Percentiles rank a stretch among this genome's conserved stretches.
These are phyloP conservation scores for Tetraodon nigroviridis DNA, from an alignment of 2,113 vertebrate genomes.

Conservation along the genomic window DNA sequence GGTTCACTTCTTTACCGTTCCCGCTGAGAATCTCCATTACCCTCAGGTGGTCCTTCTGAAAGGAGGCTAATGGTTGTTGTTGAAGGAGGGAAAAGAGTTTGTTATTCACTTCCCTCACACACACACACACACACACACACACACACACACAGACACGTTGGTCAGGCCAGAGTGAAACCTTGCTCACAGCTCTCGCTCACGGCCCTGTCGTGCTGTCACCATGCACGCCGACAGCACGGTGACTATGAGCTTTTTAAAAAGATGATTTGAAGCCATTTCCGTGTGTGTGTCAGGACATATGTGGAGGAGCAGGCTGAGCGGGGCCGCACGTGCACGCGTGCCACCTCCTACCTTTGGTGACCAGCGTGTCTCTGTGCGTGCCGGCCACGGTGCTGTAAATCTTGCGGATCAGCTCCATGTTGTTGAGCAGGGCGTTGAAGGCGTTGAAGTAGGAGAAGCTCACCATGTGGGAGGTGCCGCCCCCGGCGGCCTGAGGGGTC, in stretches of 20 bases:
- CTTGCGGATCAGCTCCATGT: slow-evolving; percentile 97
- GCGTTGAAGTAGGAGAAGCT: slow-evolving; percentile 99
- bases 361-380: slow-evolving; percentile 83
- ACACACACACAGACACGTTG: slow-evolving; percentile 32
- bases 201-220: neutral
- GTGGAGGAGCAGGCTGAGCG: slow-evolving; percentile 44
- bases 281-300: slow-evolving; percentile 46
- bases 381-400: slow-evolving; percentile 93
- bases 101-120: slow-evolving; percentile 37
- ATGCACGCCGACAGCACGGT: slow-evolving; percentile 13
- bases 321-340: slow-evolving; percentile 36
- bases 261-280: slow-evolving; percentile 31
- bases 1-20: slow-evolving; percentile 37
- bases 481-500: slow-evolving; percentile 83
- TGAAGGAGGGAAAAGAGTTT: slow-evolving; percentile 37
- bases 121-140: slow-evolving; percentile 30
- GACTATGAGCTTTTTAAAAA: slow-evolving; percentile 4
- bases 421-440: slow-evolving; percentile 96
- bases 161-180: slow-evolving; percentile 26
- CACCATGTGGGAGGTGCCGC: slow-evolving; percentile 92
- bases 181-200: slow-evolving; percentile 15
- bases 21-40: slow-evolving; percentile 47
- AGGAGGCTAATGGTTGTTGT: slow-evolving; percentile 43
- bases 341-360: slow-evolving; percentile 97
- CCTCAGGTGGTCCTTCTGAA: slow-evolving; percentile 45